Percentiles rank a stretch among this genome's conserved stretches.
These are phyloP conservation scores for Sapayoa aenigma DNA, from an alignment of 2,113 vertebrate species.

Conservation along the genomic window DNA sequence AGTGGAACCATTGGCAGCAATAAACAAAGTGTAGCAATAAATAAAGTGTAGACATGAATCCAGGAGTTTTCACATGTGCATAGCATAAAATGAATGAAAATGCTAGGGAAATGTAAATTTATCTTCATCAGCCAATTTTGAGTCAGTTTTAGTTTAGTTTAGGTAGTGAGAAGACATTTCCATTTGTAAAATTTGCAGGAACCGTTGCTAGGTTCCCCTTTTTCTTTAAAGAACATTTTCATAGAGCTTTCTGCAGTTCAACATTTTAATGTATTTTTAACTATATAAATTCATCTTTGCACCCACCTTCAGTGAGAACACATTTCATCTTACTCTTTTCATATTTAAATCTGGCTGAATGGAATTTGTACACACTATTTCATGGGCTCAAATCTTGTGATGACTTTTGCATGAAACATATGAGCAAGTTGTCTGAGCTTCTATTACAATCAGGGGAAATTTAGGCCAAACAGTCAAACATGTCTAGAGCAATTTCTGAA, in stretches of 20 bases:
- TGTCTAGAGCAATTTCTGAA: background rate
- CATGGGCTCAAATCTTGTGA: background rate
- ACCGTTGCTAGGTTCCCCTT: background rate
- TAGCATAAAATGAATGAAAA: background rate
- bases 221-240: background rate
- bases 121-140: background rate
- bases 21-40: background rate
- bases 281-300: background rate
- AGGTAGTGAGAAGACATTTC: background rate
- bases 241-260: background rate
- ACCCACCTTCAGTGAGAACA: background rate
- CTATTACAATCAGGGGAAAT: background rate
- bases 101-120: background rate
- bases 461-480: background rate
- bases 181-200: background rate
- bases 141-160: background rate
- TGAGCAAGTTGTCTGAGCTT: background rate
- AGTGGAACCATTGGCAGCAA: background rate
- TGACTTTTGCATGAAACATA: background rate
- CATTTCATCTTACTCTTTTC: background rate
- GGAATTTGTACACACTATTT: background rate
- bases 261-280: background rate
- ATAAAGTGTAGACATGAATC: background rate
- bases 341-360: background rate
- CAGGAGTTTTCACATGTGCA: background rate